A percentile compares a stretch with the other conserved stretches of the same genome.
Evolutionary conservation across 2,113 vertebrate genomes (phyloP).

Genomic region (Misgurnus mizolepis): DNA sequence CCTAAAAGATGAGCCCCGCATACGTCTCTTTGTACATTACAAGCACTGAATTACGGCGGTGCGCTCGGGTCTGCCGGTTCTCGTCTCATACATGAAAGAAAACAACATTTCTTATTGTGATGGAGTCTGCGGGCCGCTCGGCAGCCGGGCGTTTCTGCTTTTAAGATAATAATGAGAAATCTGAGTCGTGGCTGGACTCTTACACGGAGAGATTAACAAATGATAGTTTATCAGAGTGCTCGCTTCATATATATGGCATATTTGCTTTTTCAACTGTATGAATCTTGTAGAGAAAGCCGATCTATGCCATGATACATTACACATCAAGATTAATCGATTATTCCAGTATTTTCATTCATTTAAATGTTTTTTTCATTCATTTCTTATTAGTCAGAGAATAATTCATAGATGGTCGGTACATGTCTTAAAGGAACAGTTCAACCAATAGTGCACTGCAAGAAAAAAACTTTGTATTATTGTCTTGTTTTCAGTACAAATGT

Average conservation of each 20-base stretch:
- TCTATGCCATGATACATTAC: constrained; percentile 11
- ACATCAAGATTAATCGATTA: constrained; percentile 28
- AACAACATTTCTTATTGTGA: constrained; percentile 43
- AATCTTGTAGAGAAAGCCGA: background rate
- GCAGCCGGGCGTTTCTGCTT: constrained; percentile 8
- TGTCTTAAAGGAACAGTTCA: background rate
- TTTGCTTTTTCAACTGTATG: background rate
- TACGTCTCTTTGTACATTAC: constrained; percentile 17
- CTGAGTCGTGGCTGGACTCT: background rate
- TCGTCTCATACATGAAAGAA: constrained; percentile 27
- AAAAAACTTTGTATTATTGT: too few species aligned
- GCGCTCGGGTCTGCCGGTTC: constrained; percentile 12
- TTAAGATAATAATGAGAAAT: constrained; percentile 31
- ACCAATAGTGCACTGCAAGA: too few species aligned
- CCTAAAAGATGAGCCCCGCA: constrained; percentile 42
- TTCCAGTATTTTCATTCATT: constrained; percentile 2
- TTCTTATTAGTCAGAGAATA: background rate
- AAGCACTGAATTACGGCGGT: constrained; percentile 41
- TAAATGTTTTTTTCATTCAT: background rate
- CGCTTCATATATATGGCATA: background rate
- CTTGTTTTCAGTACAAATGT: too few species aligned
- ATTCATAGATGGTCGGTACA: background rate
- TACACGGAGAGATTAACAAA: constrained; percentile 42
- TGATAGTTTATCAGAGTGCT: constrained; percentile 21
- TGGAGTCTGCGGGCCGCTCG: background rate